Percentiles rank a stretch among this genome's conserved stretches.
Evolutionary conservation across 1,140 invertebrate species (phyloP).

Genomic region (Euwallacea fornicatus): DNA sequence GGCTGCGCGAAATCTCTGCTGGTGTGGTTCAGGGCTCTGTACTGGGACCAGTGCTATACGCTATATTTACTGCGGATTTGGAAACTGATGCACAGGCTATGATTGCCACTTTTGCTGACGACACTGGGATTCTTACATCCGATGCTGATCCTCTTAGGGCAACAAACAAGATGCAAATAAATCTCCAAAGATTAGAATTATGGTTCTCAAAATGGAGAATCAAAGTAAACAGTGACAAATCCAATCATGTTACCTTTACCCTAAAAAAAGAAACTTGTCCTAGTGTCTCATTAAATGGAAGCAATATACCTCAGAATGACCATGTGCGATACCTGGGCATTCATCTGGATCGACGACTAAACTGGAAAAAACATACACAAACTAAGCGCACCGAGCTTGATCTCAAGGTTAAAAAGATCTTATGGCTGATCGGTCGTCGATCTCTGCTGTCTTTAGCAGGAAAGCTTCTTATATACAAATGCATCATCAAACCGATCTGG

Average conservation of each 20-base stretch:
- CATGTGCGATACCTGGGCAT: slow-evolving; percentile 35
- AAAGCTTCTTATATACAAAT: not conserved
- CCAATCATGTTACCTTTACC: not conserved
- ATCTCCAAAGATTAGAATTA: slow-evolving; percentile 5
- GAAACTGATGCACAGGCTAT: slow-evolving; percentile 27
- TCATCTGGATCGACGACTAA: slow-evolving; percentile 38
- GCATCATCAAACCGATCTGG: no score
- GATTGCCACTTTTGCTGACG: slow-evolving; percentile 46
- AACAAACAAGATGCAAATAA: not conserved
- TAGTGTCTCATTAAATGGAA: slow-evolving; percentile 24
- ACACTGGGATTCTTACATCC: slow-evolving; percentile 38
- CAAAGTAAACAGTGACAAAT: not conserved
- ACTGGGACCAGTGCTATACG: no score
- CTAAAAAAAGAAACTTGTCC: no score
- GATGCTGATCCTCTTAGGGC: slow-evolving; percentile 1
- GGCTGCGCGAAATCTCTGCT: slow-evolving; percentile 18
- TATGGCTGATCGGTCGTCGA: slow-evolving; percentile 45
- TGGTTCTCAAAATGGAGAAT: no score
- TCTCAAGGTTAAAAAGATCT: slow-evolving; percentile 28
- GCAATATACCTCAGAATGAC: slow-evolving; percentile 17
- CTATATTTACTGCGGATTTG: slow-evolving; percentile 48
- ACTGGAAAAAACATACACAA: slow-evolving; percentile 31
- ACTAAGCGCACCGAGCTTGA: slow-evolving; percentile 10
- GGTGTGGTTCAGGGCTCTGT: slow-evolving; percentile 49
- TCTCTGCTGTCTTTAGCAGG: slow-evolving; percentile 36